phyloP scores from a whole-genome alignment of 1,140 invertebrate species.

The Leucophenga varia region DNA sequence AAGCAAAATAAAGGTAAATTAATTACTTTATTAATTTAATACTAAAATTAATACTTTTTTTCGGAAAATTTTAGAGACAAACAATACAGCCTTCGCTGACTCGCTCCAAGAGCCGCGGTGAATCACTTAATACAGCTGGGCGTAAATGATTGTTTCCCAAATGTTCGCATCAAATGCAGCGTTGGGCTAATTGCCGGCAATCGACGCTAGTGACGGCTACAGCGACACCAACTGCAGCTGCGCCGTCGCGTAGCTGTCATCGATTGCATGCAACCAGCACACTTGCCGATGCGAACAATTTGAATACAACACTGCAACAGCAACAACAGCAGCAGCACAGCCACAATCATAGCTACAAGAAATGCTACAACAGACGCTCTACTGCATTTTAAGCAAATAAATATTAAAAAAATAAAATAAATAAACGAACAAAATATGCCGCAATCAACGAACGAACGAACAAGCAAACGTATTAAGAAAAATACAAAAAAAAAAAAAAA shows the following conservation, averaged over 20 bases:
- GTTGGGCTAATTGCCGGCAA: slow-evolving; percentile 54
- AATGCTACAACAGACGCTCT: slow-evolving; percentile 46
- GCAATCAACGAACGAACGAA: too few species aligned
- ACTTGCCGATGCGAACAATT: slow-evolving; percentile 43
- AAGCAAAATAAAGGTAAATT: slow-evolving; percentile 47
- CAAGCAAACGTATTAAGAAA: too few species aligned
- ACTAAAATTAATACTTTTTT: not conserved
- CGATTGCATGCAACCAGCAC: slow-evolving; percentile 49
- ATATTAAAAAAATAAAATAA: too few species aligned
- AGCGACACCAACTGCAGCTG: slow-evolving; percentile 7
- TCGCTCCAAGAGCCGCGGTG: slow-evolving; percentile 67
- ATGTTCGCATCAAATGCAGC: slow-evolving; percentile 56
- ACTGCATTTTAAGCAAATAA: slow-evolving; percentile 54
- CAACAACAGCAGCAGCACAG: slow-evolving; percentile 24
- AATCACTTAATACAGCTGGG: slow-evolving; percentile 65
- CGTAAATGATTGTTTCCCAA: slow-evolving; percentile 56
- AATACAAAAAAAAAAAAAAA: too few species aligned
- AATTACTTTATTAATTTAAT: not conserved
- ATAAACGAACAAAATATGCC: too few species aligned
- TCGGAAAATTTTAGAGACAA: slow-evolving; percentile 18
- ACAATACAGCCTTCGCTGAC: slow-evolving; percentile 34
- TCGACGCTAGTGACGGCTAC: slow-evolving; percentile 33
- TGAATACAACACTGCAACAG: slow-evolving; percentile 23
- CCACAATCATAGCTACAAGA: slow-evolving; percentile 36
- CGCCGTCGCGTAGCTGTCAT: slow-evolving; percentile 37